Evolutionary conservation across 92 coral and sea anemone species (phyloP).

Genomic region (Nematostella vectensis): DNA sequence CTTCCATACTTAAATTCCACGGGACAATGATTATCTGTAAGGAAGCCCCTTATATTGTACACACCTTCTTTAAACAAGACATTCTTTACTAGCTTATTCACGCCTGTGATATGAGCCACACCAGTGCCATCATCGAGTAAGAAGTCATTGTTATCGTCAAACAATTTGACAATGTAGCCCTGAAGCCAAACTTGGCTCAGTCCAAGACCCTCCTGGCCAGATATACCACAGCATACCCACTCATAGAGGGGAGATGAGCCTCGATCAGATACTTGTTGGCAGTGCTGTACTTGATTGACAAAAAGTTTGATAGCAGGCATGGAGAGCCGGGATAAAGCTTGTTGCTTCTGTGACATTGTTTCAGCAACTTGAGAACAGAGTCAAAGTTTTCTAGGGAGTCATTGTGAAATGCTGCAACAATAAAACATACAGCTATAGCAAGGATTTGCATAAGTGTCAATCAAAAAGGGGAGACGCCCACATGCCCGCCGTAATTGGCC

Average conservation of each 20-base stretch:
- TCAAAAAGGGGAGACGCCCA: no score
- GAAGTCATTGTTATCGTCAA: constrained; percentile 48
- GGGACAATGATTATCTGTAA: no score
- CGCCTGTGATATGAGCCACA: constrained; percentile 42
- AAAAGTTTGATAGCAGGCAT: constrained; percentile 60
- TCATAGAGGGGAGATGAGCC: neutral
- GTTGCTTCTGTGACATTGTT: constrained; percentile 42
- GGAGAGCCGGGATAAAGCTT: no score
- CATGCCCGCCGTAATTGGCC: no score
- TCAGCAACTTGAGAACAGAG: no score
- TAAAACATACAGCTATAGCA: no score
- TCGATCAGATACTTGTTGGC: constrained; percentile 9
- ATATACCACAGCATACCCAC: constrained; percentile 9
- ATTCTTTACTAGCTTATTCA: constrained; percentile 50
- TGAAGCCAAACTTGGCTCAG: constrained; percentile 73
- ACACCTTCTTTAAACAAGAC: constrained; percentile 42
- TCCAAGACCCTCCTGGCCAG: neutral
- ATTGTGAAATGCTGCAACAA: no score
- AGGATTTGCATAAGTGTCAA: no score
- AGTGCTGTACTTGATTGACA: constrained; percentile 33
- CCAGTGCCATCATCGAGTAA: constrained; percentile 83
- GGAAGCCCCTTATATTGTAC: no score
- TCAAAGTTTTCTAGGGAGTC: no score
- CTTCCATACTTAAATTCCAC: no score
- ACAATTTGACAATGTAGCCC: constrained; percentile 41